phyloP scores from a whole-genome alignment of 2,888 invertebrate species.

The Altica lythri region DNA sequence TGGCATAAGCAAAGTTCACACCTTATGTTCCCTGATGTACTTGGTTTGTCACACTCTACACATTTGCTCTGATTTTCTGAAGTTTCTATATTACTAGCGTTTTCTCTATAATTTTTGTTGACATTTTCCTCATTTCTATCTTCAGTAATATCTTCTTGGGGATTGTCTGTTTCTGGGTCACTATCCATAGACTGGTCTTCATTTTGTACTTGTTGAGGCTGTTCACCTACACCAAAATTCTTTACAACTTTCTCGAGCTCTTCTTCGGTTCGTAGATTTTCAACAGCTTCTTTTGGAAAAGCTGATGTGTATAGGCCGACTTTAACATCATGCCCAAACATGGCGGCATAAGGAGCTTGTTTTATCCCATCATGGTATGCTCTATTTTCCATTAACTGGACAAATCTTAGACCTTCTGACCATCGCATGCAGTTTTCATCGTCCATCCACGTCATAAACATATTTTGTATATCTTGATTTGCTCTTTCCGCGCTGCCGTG shows the following conservation, averaged over 20 bases:
- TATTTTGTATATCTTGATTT: no score
- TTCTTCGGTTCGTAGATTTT: no score
- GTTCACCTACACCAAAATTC: slow-evolving; percentile 15
- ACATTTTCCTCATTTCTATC: neutral
- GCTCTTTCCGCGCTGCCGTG: slow-evolving; percentile 51
- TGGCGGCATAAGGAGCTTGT: slow-evolving; percentile 40
- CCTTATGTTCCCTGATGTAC: no score
- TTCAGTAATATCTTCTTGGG: slow-evolving; percentile 21
- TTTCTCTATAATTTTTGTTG: no score
- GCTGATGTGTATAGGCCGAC: slow-evolving; percentile 25
- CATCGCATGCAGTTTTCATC: no score
- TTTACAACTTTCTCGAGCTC: no score
- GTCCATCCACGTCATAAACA: slow-evolving; percentile 51
- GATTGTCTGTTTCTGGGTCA: slow-evolving; percentile 23
- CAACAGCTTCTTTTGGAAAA: slow-evolving; percentile 29
- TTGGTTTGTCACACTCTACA: no score
- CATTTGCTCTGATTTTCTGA: no score
- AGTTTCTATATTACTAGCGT: no score
- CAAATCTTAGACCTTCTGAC: slow-evolving; percentile 52
- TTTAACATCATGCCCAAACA: slow-evolving; percentile 35
- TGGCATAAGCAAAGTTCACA: no score
- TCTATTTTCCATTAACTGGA: slow-evolving; percentile 55
- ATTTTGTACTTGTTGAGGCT: slow-evolving; percentile 14
- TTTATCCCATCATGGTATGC: slow-evolving; percentile 48
- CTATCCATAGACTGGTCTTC: slow-evolving; percentile 9